phyloP scores from a whole-genome alignment of 2,888 invertebrate species.

The Acleris literana region DNA sequence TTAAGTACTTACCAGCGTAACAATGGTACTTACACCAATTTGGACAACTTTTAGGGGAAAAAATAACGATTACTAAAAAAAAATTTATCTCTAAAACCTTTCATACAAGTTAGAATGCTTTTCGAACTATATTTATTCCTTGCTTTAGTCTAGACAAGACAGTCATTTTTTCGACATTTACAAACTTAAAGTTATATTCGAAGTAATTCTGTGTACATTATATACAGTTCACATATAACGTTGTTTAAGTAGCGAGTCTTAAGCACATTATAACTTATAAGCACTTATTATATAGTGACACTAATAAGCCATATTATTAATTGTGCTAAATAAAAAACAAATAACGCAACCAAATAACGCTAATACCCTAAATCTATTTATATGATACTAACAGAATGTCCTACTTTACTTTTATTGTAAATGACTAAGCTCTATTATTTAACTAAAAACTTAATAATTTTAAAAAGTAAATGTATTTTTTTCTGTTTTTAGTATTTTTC shows the following conservation, averaged over 20 bases:
- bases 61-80: too few relatives aligned
- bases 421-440: not conserved
- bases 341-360: too few relatives aligned
- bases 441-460: not conserved
- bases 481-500: conserved; percentile 27
- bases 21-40: too few relatives aligned
- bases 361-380: not conserved
- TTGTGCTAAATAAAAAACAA: too few relatives aligned
- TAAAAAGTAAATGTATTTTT: conserved; percentile 11
- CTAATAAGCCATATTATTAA: not conserved
- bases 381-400: not conserved
- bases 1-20: too few relatives aligned
- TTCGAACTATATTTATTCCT: not conserved
- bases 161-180: conserved; percentile 7
- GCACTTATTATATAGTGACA: not conserved
- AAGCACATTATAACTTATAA: not conserved
- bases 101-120: not conserved
- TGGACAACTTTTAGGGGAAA: too few relatives aligned
- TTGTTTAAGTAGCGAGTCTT: not conserved
- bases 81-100: too few relatives aligned
- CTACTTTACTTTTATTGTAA: conserved; percentile 1
- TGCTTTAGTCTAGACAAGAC: not conserved
- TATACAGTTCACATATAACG: conserved; percentile 5
- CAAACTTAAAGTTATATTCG: conserved; percentile 11
- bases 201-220: conserved; percentile 15